Conservation (phyloP, 1,140 invertebrate genomes). For the Choristoneura fumiferana region DNA sequence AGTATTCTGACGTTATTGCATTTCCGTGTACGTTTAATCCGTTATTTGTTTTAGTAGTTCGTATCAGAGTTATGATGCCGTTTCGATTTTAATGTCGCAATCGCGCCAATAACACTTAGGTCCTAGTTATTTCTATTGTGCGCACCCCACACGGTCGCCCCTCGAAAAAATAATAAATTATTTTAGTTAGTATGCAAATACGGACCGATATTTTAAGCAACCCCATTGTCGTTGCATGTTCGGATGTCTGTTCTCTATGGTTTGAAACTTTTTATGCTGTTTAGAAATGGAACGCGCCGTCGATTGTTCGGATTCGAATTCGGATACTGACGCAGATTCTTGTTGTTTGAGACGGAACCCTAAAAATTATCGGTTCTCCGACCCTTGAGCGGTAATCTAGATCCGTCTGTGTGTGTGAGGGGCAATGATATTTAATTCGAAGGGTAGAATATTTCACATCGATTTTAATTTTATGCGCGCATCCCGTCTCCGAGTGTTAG, state of each 20-base stretch:
- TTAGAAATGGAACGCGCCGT: constrained; percentile 9
- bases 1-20: constrained; percentile 69
- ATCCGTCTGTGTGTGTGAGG: constrained; percentile 52
- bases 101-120: constrained; percentile 71
- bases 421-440: constrained; percentile 76
- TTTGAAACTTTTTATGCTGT: constrained; percentile 38
- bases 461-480: constrained; percentile 77
- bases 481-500: constrained; percentile 61
- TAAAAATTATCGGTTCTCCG: constrained; percentile 21
- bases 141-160: constrained; percentile 62
- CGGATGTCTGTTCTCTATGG: constrained; percentile 54
- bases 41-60: constrained; percentile 50
- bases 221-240: constrained; percentile 62
- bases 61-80: constrained; percentile 29
- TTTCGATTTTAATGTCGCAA: constrained; percentile 34
- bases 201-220: constrained; percentile 71
- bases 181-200: constrained; percentile 78
- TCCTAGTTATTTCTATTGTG: constrained; percentile 67
- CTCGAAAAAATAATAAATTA: constrained; percentile 78
- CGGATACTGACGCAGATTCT: constrained; percentile 20
- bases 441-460: constrained; percentile 70
- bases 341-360: constrained; percentile 13
- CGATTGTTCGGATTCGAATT: constrained; percentile 32
- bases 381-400: constrained; percentile 54
- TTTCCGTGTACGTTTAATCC: constrained; percentile 62